Evolutionary conservation across 2,113 vertebrate genomes (phyloP).

Genomic region (Eulemur rufifrons): DNA sequence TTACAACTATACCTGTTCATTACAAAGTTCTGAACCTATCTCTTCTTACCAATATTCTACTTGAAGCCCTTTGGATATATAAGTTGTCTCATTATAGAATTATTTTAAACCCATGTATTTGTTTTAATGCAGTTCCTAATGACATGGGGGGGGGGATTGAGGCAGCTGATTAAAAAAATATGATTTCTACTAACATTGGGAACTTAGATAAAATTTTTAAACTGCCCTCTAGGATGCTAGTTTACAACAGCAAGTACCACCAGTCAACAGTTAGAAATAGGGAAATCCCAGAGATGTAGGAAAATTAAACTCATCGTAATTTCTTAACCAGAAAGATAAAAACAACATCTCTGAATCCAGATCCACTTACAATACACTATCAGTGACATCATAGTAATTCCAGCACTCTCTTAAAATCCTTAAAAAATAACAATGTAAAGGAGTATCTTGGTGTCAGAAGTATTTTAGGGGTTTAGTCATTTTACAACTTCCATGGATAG

Average conservation of each 20-base stretch:
- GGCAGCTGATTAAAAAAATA: neutral
- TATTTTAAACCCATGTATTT: neutral
- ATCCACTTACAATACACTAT: neutral
- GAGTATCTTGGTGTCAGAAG: neutral
- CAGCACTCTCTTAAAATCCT: neutral
- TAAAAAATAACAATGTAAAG: constrained; percentile 21
- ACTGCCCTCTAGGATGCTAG: neutral
- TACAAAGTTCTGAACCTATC: neutral
- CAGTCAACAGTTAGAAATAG: constrained; percentile 8
- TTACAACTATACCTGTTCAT: constrained; percentile 25
- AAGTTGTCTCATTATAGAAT: neutral
- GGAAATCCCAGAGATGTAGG: constrained; percentile 5
- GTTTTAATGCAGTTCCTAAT: constrained; percentile 14
- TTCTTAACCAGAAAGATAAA: constrained; percentile 35
- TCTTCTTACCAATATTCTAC: neutral
- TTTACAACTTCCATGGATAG: constrained; percentile 39
- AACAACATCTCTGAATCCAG: neutral
- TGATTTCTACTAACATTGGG: neutral
- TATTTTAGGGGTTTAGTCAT: constrained; percentile 40
- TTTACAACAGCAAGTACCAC: neutral
- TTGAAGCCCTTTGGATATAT: neutral
- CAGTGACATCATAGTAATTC: neutral
- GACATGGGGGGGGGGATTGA: neutral
- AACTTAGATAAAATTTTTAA: neutral
- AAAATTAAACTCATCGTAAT: constrained; percentile 16